phyloP scores from a whole-genome alignment of 2,113 vertebrate species.

The Alectura lathami region DNA sequence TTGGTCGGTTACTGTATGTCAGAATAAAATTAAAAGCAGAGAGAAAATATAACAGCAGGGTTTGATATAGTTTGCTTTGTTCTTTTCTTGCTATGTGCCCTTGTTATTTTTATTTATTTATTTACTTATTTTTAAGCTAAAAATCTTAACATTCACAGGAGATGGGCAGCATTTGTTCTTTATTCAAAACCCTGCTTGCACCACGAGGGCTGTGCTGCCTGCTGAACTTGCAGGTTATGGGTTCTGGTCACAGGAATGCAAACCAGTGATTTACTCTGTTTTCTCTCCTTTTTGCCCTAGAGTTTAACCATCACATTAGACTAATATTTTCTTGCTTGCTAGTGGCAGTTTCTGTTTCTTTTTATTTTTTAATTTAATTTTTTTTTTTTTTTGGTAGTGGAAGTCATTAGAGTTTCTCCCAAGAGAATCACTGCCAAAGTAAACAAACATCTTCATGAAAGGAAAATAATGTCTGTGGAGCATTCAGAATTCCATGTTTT shows the following conservation, averaged over 20 bases:
- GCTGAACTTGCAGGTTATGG: neutral
- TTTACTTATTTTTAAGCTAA: neutral
- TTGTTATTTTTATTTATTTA: neutral
- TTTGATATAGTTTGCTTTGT: neutral
- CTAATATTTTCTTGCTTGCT: constrained; percentile 57
- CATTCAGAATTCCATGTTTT: constrained; percentile 46
- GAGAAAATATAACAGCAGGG: neutral
- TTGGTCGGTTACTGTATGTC: neutral
- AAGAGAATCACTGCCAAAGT: constrained; percentile 54
- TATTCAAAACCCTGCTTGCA: neutral
- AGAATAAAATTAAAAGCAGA: neutral
- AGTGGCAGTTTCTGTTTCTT: constrained; percentile 55
- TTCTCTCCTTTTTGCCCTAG: constrained; percentile 14
- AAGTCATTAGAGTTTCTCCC: constrained; percentile 67
- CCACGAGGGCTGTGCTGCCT: neutral
- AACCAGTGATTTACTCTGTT: neutral
- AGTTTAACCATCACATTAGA: constrained; percentile 47
- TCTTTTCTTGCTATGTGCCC: neutral
- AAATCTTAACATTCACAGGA: neutral
- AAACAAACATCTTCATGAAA: constrained; percentile 67
- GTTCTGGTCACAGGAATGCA: constrained; percentile 11
- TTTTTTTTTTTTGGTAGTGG: constrained; percentile 22
- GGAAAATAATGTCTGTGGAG: constrained; percentile 55
- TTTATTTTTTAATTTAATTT: neutral
- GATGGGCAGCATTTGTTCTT: neutral